These are phyloP conservation scores for Polyommatus iphigenia DNA, from an alignment of 2,888 invertebrate species.

Conservation along the genomic window DNA sequence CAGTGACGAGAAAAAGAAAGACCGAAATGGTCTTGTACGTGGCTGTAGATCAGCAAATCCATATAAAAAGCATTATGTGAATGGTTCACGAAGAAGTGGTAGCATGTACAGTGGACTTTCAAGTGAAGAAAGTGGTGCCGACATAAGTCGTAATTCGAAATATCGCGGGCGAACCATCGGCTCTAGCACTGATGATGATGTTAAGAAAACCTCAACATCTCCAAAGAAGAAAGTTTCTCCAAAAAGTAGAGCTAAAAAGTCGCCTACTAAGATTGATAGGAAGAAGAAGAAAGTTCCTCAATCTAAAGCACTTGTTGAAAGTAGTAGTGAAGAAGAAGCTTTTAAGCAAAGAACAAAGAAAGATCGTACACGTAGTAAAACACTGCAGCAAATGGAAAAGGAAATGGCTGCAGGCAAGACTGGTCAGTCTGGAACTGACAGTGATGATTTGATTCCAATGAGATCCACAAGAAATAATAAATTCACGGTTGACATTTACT, in stretches of 20 bases:
- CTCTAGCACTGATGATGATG: slow-evolving; percentile 82
- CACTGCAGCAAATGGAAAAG: slow-evolving; percentile 86
- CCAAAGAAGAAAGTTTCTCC: slow-evolving; percentile 75
- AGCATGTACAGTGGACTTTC: slow-evolving; percentile 84
- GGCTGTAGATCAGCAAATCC: slow-evolving; percentile 80
- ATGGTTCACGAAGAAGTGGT: slow-evolving; percentile 84
- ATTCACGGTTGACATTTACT: slow-evolving; percentile 88
- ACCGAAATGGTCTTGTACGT: slow-evolving; percentile 84
- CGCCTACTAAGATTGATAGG: slow-evolving; percentile 68
- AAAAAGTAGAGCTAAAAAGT: slow-evolving; percentile 66
- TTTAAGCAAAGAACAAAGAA: slow-evolving; percentile 64
- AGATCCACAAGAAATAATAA: slow-evolving; percentile 78
- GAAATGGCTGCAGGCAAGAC: slow-evolving; percentile 82
- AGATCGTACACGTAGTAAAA: slow-evolving; percentile 79
- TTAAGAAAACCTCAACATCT: slow-evolving; percentile 63
- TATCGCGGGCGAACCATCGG: slow-evolving; percentile 67
- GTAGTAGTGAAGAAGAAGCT: slow-evolving; percentile 82
- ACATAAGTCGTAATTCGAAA: slow-evolving; percentile 57
- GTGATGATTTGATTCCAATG: slow-evolving; percentile 88
- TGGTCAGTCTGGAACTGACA: slow-evolving; percentile 85
- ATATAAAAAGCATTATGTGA: slow-evolving; percentile 88
- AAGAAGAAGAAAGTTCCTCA: slow-evolving; percentile 75
- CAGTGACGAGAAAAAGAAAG: slow-evolving; percentile 83
- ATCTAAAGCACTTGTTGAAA: slow-evolving; percentile 76
- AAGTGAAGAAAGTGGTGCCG: slow-evolving; percentile 73